Percentiles rank a stretch among this genome's conserved stretches.
phyloP scores from a whole-genome alignment of 2,113 vertebrate species.

The Peromyscus polionotus region DNA sequence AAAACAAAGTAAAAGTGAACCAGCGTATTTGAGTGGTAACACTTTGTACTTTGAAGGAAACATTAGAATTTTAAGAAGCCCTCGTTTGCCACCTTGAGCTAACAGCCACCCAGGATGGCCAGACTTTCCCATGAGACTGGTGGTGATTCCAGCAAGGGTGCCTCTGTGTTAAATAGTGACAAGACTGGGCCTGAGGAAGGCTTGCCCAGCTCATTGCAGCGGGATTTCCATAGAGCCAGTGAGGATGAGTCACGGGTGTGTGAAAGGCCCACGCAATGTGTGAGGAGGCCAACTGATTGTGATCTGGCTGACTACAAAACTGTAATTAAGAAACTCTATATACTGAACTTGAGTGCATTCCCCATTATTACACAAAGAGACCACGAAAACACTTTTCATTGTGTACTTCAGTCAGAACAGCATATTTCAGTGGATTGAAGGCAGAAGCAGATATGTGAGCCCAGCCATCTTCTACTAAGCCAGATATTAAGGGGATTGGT shows the following conservation, averaged over 20 bases:
- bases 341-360: not conserved
- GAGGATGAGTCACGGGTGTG: not conserved
- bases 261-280: not conserved
- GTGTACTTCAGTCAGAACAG: not conserved
- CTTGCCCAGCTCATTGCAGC: not conserved
- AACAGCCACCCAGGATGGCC: not conserved
- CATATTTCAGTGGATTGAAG: not conserved
- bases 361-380: constrained; percentile 26
- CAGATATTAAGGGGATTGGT: not conserved
- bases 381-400: constrained; percentile 28
- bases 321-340: not conserved
- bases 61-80: not conserved
- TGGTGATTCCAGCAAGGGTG: not conserved
- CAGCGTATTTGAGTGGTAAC: not conserved
- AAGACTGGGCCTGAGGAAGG: not conserved
- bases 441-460: not conserved
- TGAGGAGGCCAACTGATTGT: not conserved
- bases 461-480: not conserved
- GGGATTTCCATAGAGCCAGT: not conserved
- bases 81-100: not conserved
- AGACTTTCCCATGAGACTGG: constrained; percentile 18
- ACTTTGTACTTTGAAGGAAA: not conserved
- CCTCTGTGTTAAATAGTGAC: not conserved
- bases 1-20: not conserved
- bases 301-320: not conserved